phyloP scores from a whole-genome alignment of 2,888 invertebrate species.

The Megaustenia siamemsis region DNA sequence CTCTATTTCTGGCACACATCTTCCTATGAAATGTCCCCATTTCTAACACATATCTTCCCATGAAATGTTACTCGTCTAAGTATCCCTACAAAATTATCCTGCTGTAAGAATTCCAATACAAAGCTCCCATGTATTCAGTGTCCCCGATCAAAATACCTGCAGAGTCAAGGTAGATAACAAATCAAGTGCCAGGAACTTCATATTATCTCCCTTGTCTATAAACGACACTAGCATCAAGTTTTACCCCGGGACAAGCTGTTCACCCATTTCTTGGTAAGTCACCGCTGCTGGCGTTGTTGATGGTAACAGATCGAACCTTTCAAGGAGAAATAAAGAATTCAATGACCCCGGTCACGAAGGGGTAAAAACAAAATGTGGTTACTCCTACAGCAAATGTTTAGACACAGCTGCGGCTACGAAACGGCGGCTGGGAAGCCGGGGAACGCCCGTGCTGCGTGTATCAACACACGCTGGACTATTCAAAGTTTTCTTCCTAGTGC shows the following conservation, averaged over 20 bases:
- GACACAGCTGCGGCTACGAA: background rate
- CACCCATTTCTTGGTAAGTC: background rate
- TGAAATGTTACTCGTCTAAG: too few relatives aligned
- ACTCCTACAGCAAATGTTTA: background rate
- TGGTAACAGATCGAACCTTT: conserved; percentile 11
- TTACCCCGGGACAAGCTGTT: background rate
- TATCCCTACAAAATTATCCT: too few relatives aligned
- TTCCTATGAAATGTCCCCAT: too few relatives aligned
- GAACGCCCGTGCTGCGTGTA: background rate
- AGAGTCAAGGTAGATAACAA: too few relatives aligned
- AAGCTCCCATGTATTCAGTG: too few relatives aligned
- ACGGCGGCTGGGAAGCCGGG: background rate
- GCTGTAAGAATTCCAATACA: too few relatives aligned
- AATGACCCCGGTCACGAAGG: background rate
- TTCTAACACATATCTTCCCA: too few relatives aligned
- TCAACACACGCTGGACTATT: background rate
- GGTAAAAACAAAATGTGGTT: background rate
- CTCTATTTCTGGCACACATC: too few relatives aligned
- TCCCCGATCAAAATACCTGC: too few relatives aligned
- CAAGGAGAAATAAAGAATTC: background rate
- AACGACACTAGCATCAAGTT: background rate
- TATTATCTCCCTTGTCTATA: too few relatives aligned
- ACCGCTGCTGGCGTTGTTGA: background rate
- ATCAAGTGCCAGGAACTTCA: too few relatives aligned
- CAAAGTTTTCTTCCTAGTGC: too few relatives aligned